Evolutionary conservation across 2,113 vertebrate species (phyloP).

Genomic region (Plecotus auritus): DNA sequence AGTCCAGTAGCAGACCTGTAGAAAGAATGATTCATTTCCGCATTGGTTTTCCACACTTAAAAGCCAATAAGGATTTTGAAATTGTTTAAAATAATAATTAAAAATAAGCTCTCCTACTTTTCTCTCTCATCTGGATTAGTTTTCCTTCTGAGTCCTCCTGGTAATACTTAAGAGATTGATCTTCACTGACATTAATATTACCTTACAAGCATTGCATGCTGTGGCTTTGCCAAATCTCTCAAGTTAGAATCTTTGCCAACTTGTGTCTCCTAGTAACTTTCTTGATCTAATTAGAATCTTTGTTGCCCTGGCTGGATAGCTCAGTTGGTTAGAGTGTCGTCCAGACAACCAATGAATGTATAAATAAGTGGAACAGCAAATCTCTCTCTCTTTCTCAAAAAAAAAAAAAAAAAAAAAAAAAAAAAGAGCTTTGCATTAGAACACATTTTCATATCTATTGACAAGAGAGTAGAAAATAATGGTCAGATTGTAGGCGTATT

Average conservation of each 20-base stretch:
- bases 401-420: too few relatives aligned
- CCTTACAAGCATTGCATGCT: background rate
- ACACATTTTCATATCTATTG: background rate
- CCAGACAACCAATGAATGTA: too few relatives aligned
- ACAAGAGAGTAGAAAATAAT: background rate
- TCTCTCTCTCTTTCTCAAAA: too few relatives aligned
- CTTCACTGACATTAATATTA: background rate
- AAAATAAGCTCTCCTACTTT: background rate
- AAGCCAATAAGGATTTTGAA: constrained; percentile 3
- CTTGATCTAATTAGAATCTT: background rate
- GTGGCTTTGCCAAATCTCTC: background rate
- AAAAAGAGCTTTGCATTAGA: background rate
- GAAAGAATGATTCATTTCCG: background rate
- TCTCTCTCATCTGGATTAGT: background rate
- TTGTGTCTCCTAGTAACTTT: constrained; percentile 22
- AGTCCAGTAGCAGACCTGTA: background rate
- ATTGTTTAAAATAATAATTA: constrained; percentile 20
- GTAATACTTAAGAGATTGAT: background rate
- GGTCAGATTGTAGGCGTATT: background rate
- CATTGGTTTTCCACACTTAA: background rate
- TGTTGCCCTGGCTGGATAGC: too few relatives aligned
- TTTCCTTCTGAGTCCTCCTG: background rate
- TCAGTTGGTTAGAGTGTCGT: too few relatives aligned
- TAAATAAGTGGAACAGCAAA: too few relatives aligned
- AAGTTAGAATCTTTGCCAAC: background rate